Percentiles rank a stretch among this genome's conserved stretches.
phyloP scores from a whole-genome alignment of 2,797 vertebrate species.

The Chrysocyon brachyurus region DNA sequence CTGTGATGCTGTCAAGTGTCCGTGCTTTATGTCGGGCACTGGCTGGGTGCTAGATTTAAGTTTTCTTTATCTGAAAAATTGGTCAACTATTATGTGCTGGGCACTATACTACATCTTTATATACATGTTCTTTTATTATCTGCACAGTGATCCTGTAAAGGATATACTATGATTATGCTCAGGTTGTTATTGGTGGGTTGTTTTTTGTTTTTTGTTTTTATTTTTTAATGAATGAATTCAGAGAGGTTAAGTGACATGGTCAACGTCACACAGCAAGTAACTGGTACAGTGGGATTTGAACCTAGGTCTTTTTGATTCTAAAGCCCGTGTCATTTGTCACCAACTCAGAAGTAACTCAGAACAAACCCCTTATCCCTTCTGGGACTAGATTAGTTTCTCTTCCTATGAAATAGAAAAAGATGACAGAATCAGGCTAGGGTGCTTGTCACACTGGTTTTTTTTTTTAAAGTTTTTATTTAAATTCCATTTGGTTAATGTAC shows the following conservation, averaged over 20 bases:
- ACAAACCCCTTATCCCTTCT: background rate
- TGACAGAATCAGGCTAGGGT: no score
- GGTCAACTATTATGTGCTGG: background rate
- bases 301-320: background rate
- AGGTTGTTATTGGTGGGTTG: background rate
- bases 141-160: no score
- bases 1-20: fast-evolving
- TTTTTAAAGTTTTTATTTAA: background rate
- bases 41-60: background rate
- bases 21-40: background rate
- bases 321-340: background rate
- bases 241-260: background rate
- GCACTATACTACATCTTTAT: fast-evolving
- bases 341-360: background rate
- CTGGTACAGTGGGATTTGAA: background rate
- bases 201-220: no score
- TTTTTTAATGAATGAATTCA: background rate
- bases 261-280: background rate
- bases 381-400: background rate
- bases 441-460: fast-evolving
- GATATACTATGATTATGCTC: background rate
- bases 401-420: background rate
- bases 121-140: background rate
- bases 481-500: background rate
- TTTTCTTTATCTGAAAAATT: background rate